phyloP scores from a whole-genome alignment of 2,888 invertebrate species.

The Tuberolachnus salignus region DNA sequence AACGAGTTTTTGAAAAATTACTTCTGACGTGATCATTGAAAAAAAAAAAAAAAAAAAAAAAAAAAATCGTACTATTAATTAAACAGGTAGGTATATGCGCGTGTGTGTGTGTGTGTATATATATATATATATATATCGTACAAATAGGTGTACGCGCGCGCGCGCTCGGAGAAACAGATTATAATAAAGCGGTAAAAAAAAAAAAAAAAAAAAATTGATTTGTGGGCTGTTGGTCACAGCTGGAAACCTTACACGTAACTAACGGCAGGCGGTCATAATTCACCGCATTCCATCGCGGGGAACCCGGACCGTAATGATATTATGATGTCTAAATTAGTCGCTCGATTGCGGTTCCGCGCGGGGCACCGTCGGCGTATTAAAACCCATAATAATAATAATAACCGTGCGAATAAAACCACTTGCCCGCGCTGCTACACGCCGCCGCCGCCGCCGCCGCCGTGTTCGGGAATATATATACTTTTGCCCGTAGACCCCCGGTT shows the following conservation, averaged over 20 bases:
- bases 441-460: no score
- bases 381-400: no score
- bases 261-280: slow-evolving; percentile 56
- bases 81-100: slow-evolving; percentile 41
- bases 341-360: background rate
- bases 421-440: no score
- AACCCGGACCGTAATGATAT: slow-evolving; percentile 47
- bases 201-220: slow-evolving; percentile 47
- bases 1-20: slow-evolving; percentile 56
- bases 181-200: slow-evolving; percentile 45
- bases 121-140: background rate
- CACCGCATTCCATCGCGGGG: slow-evolving; percentile 47
- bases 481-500: no score
- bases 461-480: no score
- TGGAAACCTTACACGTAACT: slow-evolving; percentile 42
- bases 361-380: background rate
- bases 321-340: slow-evolving; percentile 54
- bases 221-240: slow-evolving; percentile 55
- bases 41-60: slow-evolving; percentile 46
- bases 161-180: slow-evolving; percentile 28
- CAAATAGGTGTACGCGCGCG: slow-evolving; percentile 30
- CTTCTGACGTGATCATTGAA: slow-evolving; percentile 54
- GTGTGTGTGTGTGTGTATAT: no score
- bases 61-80: slow-evolving; percentile 56
- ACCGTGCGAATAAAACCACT: no score